Evolutionary conservation across 2,113 vertebrate species (phyloP).

Genomic region (Pelecanus crispus): DNA sequence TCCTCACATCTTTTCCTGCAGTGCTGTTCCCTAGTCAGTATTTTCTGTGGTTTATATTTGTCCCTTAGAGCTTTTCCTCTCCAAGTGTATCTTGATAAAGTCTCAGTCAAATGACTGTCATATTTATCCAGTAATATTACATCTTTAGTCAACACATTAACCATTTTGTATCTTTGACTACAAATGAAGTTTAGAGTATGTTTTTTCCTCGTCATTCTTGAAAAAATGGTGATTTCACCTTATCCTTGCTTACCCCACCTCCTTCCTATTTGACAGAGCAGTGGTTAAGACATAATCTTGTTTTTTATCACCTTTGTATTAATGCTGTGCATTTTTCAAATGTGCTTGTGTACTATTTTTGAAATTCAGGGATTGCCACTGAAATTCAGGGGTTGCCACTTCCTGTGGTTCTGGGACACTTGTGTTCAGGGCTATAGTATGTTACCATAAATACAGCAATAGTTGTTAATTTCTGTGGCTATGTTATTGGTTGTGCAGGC

Average conservation of each 20-base stretch:
- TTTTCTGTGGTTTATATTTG: neutral
- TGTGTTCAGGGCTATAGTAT: neutral
- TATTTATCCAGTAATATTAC: neutral
- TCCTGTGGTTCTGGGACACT: accelerated
- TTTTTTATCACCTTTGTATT: neutral
- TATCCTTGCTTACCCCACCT: neutral
- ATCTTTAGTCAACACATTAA: neutral
- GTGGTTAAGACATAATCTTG: neutral
- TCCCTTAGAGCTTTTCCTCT: neutral
- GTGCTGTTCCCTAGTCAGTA: neutral
- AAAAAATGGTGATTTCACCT: neutral
- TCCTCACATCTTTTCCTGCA: neutral
- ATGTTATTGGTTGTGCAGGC: neutral
- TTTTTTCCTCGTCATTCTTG: neutral
- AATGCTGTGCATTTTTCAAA: neutral
- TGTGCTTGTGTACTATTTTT: neutral
- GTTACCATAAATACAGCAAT: neutral
- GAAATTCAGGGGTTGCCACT: neutral
- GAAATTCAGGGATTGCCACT: neutral
- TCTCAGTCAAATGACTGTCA: neutral
- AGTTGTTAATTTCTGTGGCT: neutral
- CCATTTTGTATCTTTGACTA: neutral
- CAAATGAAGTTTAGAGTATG: neutral
- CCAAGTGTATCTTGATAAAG: neutral
- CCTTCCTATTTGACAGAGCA: neutral